phyloP scores from a whole-genome alignment of 1,140 invertebrate species.

The Macrostomum lignano region DNA sequence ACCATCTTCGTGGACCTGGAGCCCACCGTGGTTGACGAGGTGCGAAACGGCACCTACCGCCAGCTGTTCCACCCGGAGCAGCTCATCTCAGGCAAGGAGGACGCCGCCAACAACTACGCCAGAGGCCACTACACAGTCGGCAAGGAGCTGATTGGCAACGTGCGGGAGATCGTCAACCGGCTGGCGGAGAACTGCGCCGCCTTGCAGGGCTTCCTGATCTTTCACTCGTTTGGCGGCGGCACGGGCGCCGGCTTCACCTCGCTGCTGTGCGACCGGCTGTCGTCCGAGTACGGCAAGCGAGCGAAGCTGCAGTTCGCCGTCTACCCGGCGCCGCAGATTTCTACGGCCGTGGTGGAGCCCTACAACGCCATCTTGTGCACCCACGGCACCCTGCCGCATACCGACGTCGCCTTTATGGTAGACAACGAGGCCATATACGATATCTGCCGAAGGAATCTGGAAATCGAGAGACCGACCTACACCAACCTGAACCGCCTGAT shows the following conservation, averaged over 20 bases:
- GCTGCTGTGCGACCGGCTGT: not conserved
- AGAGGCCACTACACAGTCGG: conserved; percentile 11
- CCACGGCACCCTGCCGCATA: not conserved
- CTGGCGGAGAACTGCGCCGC: not conserved
- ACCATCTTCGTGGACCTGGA: conserved; percentile 12
- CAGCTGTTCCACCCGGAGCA: conserved; percentile 32
- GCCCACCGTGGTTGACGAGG: conserved; percentile 27
- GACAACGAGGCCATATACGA: conserved; percentile 5
- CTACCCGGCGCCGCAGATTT: conserved; percentile 13
- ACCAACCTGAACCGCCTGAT: conserved; percentile 38
- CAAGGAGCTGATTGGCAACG: conserved; percentile 7
- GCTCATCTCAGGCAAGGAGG: conserved; percentile 20
- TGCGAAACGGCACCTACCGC: conserved; percentile 34
- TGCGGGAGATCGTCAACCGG: not conserved
- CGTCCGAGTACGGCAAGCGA: not conserved
- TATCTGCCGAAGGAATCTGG: conserved; percentile 16
- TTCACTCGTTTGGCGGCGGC: conserved; percentile 48
- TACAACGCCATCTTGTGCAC: conserved; percentile 21
- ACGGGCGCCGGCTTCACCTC: conserved; percentile 31
- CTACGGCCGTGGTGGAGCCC: conserved; percentile 19
- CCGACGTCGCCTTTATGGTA: not conserved
- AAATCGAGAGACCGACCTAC: conserved; percentile 40
- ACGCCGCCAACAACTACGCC: conserved; percentile 33
- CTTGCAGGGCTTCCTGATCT: not conserved
- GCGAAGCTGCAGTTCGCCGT: not conserved